Evolutionary conservation across 1,140 invertebrate species (phyloP), one percentile per base, ranked within the genome.

Genomic region (Euwallacea similis): DNA sequence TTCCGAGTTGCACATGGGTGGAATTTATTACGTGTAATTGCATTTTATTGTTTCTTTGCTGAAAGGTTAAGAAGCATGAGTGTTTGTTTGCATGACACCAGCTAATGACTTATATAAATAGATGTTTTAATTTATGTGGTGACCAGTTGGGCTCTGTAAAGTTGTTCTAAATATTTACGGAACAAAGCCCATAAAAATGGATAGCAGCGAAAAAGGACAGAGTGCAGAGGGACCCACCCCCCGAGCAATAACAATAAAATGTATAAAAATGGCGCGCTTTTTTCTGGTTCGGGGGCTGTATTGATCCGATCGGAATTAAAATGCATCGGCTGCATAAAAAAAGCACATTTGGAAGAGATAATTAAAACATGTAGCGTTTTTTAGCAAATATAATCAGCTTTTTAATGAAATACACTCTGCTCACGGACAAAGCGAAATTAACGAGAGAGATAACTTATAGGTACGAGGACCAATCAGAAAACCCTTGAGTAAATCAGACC

Each of bases 341-440:
- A 61, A 62, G 59, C 67, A 69, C 67, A 69, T 69, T 69, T 61
- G 62, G 42, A 33, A 61, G 46, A 69, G 67, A 69, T 69, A 69
- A 69, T 69, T 69, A 69, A 69, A 69, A 69, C 67, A 69, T 63
- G 67, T 69, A 62, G 33, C 67, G 47, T 69, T 67, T 67, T 67
- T 69, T 61, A 69, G 67, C 53, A 62, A 69, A 69, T 69, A 69
- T 69, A 61, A 69, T 69, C 58, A 63, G 67, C 60, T 69, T 69
- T 69, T 69, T 61, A 69, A 69, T 69, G 59, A 69, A 69, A 55
- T 69, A 61, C 47, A 53, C 62, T 61, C 41, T 42, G 59, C 50
- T 42, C 43, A 11, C 42, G 15, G 47, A 42, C 16, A 46, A 42
- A 50, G 13, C 46, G 21, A 1, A 33, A 4, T 33, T 33, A 33